Evolutionary conservation across 2,888 invertebrate species (phyloP).

Genomic region (Caenorhabditis panamensis): DNA sequence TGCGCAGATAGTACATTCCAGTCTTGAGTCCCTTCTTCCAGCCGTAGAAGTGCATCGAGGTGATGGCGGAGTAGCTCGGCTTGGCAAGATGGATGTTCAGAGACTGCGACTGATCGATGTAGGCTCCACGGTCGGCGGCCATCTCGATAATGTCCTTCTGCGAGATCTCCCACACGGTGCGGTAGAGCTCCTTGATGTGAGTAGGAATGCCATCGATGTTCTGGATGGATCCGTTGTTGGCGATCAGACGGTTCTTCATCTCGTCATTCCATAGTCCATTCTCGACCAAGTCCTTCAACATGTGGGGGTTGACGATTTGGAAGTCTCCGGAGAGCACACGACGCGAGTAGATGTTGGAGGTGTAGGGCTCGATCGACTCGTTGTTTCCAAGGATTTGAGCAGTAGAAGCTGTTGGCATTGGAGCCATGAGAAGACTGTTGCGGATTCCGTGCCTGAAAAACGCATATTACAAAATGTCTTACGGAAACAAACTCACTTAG

Average conservation of each 20-base stretch:
- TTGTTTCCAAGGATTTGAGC: constrained; percentile 99
- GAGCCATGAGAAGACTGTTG: constrained; percentile 94
- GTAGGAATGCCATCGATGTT: constrained; percentile 81
- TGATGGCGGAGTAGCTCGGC: constrained; percentile 93
- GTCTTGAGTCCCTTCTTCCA: constrained; percentile 90
- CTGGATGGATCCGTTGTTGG: constrained; percentile 93
- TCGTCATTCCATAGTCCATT: constrained; percentile 93
- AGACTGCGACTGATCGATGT: constrained; percentile 98
- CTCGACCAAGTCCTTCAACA: constrained; percentile 93
- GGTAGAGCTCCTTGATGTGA: constrained; percentile 83
- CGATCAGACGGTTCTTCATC: constrained; percentile 95
- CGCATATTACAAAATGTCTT: background rate
- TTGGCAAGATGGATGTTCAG: constrained; percentile 97
- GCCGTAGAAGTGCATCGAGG: constrained; percentile 97
- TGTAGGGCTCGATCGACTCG: constrained; percentile 98
- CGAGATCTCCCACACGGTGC: constrained; percentile 84
- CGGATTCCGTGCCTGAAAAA: constrained; percentile 87
- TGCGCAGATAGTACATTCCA: constrained; percentile 98
- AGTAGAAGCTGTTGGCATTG: constrained; percentile 99
- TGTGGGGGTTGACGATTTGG: constrained; percentile 92
- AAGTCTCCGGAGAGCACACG: constrained; percentile 90
- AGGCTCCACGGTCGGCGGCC: constrained; percentile 89
- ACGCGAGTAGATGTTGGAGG: constrained; percentile 95
- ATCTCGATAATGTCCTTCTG: constrained; percentile 87
- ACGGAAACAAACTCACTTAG: constrained; percentile 83